Conservation (phyloP, 2,797 vertebrate genomes). For the Mormyrus proboscirostris region DNA sequence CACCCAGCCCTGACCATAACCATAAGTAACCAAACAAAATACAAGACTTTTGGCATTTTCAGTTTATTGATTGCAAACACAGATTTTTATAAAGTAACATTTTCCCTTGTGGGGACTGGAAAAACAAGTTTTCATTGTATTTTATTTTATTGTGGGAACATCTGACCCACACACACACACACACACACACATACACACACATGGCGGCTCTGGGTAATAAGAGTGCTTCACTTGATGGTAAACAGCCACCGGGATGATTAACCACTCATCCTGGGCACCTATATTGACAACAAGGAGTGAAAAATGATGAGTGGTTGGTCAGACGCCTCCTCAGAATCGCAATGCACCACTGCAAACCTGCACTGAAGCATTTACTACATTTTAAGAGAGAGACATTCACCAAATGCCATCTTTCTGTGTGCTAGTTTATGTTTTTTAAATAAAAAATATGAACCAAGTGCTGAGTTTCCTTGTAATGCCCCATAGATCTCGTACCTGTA, state of each 20-base stretch:
- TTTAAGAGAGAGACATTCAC: neutral
- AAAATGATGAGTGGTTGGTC: neutral
- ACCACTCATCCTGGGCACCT: conserved; percentile 11
- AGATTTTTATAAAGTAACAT: no score
- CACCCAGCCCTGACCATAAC: no score
- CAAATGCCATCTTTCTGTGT: neutral
- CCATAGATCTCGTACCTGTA: neutral
- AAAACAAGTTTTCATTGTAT: neutral
- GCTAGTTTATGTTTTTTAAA: neutral
- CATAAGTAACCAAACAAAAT: neutral
- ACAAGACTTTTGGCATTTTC: neutral
- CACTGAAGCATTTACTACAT: neutral
- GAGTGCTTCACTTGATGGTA: neutral
- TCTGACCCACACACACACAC: neutral
- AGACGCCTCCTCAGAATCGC: neutral
- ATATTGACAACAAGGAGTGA: neutral
- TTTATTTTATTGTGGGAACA: neutral
- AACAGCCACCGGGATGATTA: conserved; percentile 20
- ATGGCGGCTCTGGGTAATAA: neutral
- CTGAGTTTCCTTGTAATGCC: neutral
- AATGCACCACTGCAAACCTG: neutral
- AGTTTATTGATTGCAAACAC: neutral
- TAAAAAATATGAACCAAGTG: neutral
- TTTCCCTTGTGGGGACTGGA: no score
- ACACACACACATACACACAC: conserved; percentile 18